These are phyloP conservation scores for Epizoanthus scotinus DNA, from an alignment of 92 coral and sea anemone species.

Conservation along the genomic window DNA sequence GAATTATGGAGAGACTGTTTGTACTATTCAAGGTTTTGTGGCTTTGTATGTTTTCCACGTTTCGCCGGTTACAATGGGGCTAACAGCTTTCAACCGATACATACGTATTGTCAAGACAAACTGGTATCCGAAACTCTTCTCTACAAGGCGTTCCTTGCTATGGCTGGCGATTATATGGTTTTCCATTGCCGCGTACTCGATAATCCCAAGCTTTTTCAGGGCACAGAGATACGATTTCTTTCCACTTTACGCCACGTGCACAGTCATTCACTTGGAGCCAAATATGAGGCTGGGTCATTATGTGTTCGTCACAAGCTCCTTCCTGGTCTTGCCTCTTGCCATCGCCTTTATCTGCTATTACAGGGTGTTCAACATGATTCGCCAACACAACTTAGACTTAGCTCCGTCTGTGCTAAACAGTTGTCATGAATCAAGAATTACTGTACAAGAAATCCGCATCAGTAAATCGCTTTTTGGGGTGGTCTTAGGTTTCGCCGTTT, in stretches of 20 bases:
- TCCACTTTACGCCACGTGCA: slow-evolving; percentile 46
- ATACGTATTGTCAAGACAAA: slow-evolving; percentile 29
- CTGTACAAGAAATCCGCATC: slow-evolving; percentile 37
- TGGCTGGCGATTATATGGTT: slow-evolving; percentile 33
- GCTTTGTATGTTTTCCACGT: slow-evolving; percentile 24
- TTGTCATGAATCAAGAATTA: slow-evolving; percentile 12
- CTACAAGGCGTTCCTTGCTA: slow-evolving; percentile 9
- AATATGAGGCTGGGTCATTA: too few species aligned
- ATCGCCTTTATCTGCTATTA: too few species aligned
- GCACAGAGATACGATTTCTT: slow-evolving; percentile 32
- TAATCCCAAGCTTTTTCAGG: slow-evolving; percentile 24
- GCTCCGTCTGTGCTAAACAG: slow-evolving; percentile 22
- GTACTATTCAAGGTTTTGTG: slow-evolving; percentile 43
- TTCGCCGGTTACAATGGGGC: slow-evolving; percentile 51
- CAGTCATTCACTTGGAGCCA: slow-evolving; percentile 30
- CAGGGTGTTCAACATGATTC: too few species aligned
- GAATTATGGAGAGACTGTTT: slow-evolving; percentile 30
- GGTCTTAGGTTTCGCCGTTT: slow-evolving; percentile 18
- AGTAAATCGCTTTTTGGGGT: slow-evolving; percentile 38
- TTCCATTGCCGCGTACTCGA: slow-evolving; percentile 25
- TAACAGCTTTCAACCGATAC: slow-evolving; percentile 50
- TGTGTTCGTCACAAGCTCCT: too few species aligned
- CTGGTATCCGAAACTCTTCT: slow-evolving; percentile 39
- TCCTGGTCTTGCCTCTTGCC: too few species aligned
- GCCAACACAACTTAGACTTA: slow-evolving; percentile 22